A percentile compares a stretch with the other conserved stretches of the same genome.
phyloP scores from a whole-genome alignment of 2,888 invertebrate genomes.

The Ectobius pallidus region DNA sequence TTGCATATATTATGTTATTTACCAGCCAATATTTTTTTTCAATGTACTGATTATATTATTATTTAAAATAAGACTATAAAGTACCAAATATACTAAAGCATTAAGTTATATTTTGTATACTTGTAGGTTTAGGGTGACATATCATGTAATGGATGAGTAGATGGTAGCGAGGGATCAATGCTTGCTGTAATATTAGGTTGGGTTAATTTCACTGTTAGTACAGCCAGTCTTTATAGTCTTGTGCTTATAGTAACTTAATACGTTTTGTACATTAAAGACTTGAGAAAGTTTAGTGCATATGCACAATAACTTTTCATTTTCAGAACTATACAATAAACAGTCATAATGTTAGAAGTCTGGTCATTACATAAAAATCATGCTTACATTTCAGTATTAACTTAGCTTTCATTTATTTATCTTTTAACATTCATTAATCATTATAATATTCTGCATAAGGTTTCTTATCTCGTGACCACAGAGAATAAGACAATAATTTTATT shows the following conservation, averaged over 20 bases:
- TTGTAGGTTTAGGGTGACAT: slow-evolving; percentile 38
- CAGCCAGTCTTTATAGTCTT: slow-evolving; percentile 12
- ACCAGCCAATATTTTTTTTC: slow-evolving; percentile 12
- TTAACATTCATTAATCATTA: no score
- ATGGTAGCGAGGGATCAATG: slow-evolving; percentile 26
- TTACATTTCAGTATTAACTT: no score
- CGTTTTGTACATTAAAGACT: no score
- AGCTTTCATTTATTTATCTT: no score
- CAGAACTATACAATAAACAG: no score
- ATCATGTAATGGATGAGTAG: slow-evolving; percentile 33
- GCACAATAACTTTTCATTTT: no score
- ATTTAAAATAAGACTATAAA: slow-evolving; percentile 41
- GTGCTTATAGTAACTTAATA: no score
- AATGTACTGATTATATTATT: slow-evolving; percentile 30
- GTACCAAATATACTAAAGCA: slow-evolving; percentile 40
- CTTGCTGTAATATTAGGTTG: slow-evolving; percentile 18
- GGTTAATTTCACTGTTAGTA: neutral
- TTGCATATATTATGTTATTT: slow-evolving; percentile 21
- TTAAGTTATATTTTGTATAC: slow-evolving; percentile 42
- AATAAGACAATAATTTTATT: no score
- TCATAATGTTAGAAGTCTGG: no score
- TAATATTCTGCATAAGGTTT: no score
- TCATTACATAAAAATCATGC: slow-evolving; percentile 21
- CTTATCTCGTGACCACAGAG: no score
- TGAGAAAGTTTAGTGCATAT: no score